Evolutionary conservation across 2,888 invertebrate species (phyloP).

Genomic region (Carcina quercana): DNA sequence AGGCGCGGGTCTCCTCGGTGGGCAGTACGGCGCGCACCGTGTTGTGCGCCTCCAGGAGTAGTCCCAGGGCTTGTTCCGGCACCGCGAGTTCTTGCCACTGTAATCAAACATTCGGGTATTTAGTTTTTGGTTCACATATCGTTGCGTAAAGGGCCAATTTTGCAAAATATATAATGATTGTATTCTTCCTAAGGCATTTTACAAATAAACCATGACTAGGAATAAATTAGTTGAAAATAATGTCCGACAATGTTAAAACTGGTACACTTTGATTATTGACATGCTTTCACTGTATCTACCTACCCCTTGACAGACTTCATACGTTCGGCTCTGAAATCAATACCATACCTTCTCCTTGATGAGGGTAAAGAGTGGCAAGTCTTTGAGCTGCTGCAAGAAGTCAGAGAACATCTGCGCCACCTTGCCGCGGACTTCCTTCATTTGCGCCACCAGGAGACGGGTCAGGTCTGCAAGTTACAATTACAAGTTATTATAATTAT

Average conservation of each 20-base stretch:
- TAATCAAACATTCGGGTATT: slow-evolving; percentile 2
- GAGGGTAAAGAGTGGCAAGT: slow-evolving; percentile 46
- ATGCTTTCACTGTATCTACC: too few species aligned
- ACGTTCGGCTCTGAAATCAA: not conserved
- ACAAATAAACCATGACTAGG: too few species aligned
- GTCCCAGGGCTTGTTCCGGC: slow-evolving; percentile 69
- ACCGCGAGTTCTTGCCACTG: slow-evolving; percentile 65
- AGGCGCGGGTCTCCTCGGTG: slow-evolving; percentile 76
- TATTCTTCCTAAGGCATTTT: too few species aligned
- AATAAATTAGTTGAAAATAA: too few species aligned
- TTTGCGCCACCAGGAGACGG: slow-evolving; percentile 48
- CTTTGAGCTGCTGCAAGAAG: slow-evolving; percentile 49
- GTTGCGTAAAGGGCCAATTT: not conserved
- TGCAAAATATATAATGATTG: too few species aligned
- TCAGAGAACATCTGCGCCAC: slow-evolving; percentile 38
- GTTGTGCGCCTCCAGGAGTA: slow-evolving; percentile 70
- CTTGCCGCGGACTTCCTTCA: slow-evolving; percentile 55
- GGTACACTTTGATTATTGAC: too few species aligned
- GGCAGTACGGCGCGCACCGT: slow-evolving; percentile 75
- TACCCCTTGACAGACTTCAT: too few species aligned
- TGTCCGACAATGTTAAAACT: too few species aligned
- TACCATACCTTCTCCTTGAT: slow-evolving; percentile 54
- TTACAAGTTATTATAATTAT: too few species aligned
- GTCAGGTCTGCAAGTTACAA: slow-evolving; percentile 43
- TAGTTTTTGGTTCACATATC: not conserved